Evolutionary conservation across 2,888 invertebrate species (phyloP), one percentile per base, ranked within the genome.

Genomic region (Boloria euphrosyne): DNA sequence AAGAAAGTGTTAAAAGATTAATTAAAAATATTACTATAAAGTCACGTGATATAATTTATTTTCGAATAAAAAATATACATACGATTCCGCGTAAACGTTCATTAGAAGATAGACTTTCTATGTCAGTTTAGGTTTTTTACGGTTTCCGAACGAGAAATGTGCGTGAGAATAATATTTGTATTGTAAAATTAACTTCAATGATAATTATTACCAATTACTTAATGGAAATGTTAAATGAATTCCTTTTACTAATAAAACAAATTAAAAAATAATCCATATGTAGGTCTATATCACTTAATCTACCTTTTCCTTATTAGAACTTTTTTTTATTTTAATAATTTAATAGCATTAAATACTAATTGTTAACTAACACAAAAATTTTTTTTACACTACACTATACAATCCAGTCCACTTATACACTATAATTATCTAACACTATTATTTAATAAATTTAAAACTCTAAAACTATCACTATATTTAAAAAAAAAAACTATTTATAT

Each of bases 61-160:
- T 17, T 43, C 18, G 13, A 10, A 54, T 10, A 49, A 54, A 59
- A 43, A 43, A 49, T 18, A 49, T 51, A 17, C 14, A 38, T 49
- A 43, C 49, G 7, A 53, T 65, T 65, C 61, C 62, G 66, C 62
- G 58, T 60, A 47, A 62, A 52, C 46, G 44, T 16, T 55, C 27
- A 50, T 50, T 64, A 69, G 52, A 63, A 67, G 66, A 63, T 71
- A 65, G 58, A 75, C 78, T 78, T 78, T 77, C 76, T 74, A 75
- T 74, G 75, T 74, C 74, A 72, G 66, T 75, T 74, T 59, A 67
- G 50, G 55, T 70, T 74, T 73, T 74, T 71, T 73, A 73, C 67
- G 68, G 62, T 72, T 72, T 69, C 68, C 68, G 68, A 73, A 72
- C 72, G 73, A 66, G 71, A 71, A 65, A 75, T 71, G 67, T 73